phyloP scores from a whole-genome alignment of 2,113 vertebrate species.

The Channa maculata region DNA sequence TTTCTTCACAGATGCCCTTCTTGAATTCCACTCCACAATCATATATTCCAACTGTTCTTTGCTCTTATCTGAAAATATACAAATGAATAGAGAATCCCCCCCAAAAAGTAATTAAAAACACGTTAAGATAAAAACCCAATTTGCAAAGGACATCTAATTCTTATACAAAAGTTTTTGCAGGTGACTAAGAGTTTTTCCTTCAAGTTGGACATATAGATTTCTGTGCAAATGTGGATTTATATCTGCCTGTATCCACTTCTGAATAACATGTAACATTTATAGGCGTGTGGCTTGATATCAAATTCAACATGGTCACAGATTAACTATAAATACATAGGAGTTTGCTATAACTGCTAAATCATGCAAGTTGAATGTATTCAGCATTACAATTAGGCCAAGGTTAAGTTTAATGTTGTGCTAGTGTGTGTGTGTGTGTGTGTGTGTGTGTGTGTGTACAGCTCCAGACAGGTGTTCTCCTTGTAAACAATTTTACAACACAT shows the following conservation, averaged over 20 bases:
- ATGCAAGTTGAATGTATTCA: too few relatives aligned
- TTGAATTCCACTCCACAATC: constrained; percentile 58
- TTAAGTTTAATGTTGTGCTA: neutral
- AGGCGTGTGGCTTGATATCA: too few relatives aligned
- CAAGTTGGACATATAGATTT: too few relatives aligned
- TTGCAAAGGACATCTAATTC: constrained; percentile 18
- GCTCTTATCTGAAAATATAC: constrained; percentile 71
- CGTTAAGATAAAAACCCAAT: constrained; percentile 54
- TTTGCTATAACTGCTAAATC: too few relatives aligned
- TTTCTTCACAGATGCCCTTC: constrained; percentile 56
- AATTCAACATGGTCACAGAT: too few relatives aligned
- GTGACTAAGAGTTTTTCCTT: neutral
- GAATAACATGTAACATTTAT: too few relatives aligned
- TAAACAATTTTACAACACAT: constrained; percentile 36
- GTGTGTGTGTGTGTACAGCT: neutral
- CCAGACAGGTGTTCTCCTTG: neutral
- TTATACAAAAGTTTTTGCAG: constrained; percentile 17
- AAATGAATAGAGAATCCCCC: constrained; percentile 34
- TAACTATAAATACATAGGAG: too few relatives aligned
- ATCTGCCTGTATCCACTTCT: too few relatives aligned
- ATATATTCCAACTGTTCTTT: constrained; percentile 62
- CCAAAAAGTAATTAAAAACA: constrained; percentile 39
- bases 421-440: neutral
- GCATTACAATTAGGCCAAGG: neutral
- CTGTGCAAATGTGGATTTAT: too few relatives aligned